phyloP scores from a whole-genome alignment of 2,888 invertebrate species.

The Sinhomidia bicolor region DNA sequence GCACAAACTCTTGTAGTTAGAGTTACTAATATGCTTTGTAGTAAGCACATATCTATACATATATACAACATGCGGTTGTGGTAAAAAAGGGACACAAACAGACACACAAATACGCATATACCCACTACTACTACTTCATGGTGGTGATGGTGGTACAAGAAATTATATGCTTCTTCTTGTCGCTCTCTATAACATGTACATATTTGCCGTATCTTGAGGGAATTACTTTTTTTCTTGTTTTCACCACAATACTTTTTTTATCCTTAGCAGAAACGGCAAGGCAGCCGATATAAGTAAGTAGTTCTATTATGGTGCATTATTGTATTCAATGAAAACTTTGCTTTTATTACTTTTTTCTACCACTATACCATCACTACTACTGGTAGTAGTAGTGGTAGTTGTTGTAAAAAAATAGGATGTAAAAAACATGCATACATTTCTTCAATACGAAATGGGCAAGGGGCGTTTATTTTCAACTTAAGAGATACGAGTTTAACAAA shows the following conservation, averaged over 20 bases:
- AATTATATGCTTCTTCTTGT: constrained; percentile 21
- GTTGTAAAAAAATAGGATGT: neutral
- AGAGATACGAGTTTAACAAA: constrained; percentile 52
- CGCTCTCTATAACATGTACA: constrained; percentile 10
- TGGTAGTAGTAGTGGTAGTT: neutral
- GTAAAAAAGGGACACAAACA: constrained; percentile 44
- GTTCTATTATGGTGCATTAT: constrained; percentile 56
- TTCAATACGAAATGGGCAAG: constrained; percentile 44
- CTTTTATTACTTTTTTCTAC: constrained; percentile 64
- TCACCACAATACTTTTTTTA: constrained; percentile 52
- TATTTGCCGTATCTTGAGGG: constrained; percentile 52
- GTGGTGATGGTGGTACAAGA: no score
- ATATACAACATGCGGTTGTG: constrained; percentile 40
- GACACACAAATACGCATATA: neutral
- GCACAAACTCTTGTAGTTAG: constrained; percentile 18
- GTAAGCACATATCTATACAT: neutral
- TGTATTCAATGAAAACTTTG: constrained; percentile 69
- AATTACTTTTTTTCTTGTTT: constrained; percentile 57
- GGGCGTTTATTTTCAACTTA: constrained; percentile 58
- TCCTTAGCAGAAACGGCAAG: constrained; percentile 31
- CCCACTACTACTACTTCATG: constrained; percentile 1
- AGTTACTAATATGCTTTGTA: neutral
- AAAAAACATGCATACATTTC: constrained; percentile 62
- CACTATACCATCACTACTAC: neutral
- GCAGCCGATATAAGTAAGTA: constrained; percentile 50